These are phyloP conservation scores for Dusona sp. DNA, from an alignment of 2,888 invertebrate species.

Conservation along the genomic window DNA sequence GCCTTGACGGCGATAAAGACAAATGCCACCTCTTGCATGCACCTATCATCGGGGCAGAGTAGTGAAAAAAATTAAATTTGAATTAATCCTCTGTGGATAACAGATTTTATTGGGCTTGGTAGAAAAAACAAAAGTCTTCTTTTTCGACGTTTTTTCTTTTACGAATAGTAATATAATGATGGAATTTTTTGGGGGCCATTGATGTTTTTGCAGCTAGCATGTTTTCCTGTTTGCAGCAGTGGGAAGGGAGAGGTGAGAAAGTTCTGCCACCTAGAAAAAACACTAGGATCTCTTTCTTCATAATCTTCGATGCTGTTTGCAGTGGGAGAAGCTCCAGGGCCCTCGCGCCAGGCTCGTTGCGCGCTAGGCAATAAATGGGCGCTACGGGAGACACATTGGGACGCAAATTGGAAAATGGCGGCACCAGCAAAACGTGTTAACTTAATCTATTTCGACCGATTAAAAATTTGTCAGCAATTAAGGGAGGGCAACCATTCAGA, in stretches of 20 bases:
- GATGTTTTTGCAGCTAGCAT: neutral
- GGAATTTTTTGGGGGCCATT: neutral
- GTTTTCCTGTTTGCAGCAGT: neutral
- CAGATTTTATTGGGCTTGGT: neutral
- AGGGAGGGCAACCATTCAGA: no score
- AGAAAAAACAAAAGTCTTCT: neutral
- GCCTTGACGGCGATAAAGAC: conserved; percentile 51
- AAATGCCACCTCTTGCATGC: conserved; percentile 41
- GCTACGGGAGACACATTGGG: no score
- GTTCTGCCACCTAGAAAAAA: conserved; percentile 2
- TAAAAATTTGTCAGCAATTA: no score
- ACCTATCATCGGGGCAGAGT: neutral
- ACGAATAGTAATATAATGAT: neutral
- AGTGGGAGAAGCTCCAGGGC: no score
- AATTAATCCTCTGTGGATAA: neutral
- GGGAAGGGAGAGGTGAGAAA: neutral
- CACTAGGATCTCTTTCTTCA: no score
- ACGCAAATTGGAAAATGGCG: no score
- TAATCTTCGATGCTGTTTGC: no score
- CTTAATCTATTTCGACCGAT: no score
- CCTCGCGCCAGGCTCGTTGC: no score
- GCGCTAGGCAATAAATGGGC: no score
- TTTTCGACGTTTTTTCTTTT: neutral
- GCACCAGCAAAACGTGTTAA: no score
- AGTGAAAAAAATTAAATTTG: conserved; percentile 13